Conservation (phyloP, 1,140 invertebrate species). For the Chrysoperla carnea region DNA sequence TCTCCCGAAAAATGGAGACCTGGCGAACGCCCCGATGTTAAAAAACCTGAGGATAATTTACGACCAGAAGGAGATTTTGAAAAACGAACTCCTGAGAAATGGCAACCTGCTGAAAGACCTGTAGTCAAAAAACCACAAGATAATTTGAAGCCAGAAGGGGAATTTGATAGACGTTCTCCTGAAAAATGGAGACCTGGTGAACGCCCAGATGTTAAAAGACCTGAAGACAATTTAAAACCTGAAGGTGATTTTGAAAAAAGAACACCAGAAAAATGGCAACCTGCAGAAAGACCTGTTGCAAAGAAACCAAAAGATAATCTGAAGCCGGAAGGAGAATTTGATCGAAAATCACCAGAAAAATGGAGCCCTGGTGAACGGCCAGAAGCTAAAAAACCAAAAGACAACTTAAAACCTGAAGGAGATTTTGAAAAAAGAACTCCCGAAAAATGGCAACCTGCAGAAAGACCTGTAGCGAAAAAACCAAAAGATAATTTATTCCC, state of each 20-base stretch:
- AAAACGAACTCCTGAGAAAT: conserved; percentile 18
- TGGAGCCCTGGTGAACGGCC: conserved; percentile 20
- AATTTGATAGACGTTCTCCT: conserved; percentile 29
- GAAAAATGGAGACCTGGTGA: conserved; percentile 32
- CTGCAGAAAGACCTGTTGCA: conserved; percentile 27
- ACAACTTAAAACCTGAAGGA: conserved; percentile 36
- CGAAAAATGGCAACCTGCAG: conserved; percentile 22
- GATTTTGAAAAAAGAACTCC: conserved; percentile 26
- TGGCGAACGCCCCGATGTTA: conserved; percentile 25
- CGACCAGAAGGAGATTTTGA: conserved; percentile 27
- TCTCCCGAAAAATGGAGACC: conserved; percentile 24
- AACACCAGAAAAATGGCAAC: conserved; percentile 24
- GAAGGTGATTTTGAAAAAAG: conserved; percentile 33
- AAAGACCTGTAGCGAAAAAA: conserved; percentile 18
- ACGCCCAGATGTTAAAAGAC: conserved; percentile 28
- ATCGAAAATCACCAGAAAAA: conserved; percentile 23
- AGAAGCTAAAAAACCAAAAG: conserved; percentile 21
- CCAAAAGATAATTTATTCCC: conserved; percentile 35
- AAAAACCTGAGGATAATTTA: conserved; percentile 36
- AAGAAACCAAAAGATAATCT: conserved; percentile 38
- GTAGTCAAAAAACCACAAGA: conserved; percentile 24
- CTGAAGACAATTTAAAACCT: conserved; percentile 34
- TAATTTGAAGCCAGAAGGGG: conserved; percentile 35
- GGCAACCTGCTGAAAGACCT: conserved; percentile 22
- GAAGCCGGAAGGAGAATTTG: conserved; percentile 40